Base-by-base conservation (phyloP, 1,140 invertebrate genomes). In the Trichomalopsis sarcophagae region DNA sequence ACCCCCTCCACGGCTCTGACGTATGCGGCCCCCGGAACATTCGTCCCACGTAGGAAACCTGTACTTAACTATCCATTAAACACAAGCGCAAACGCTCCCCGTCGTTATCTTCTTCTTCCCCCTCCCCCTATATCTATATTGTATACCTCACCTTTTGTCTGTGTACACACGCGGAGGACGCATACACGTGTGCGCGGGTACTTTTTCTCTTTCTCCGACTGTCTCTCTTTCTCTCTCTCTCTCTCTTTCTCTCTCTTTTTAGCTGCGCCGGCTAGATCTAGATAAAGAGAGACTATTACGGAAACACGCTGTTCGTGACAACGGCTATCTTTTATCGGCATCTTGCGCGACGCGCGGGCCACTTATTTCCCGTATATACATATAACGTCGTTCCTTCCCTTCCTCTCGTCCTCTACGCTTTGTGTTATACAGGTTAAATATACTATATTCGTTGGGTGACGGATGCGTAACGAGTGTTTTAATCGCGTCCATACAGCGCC, bases 21-120 rank as follows among this genome's bases (percentile, higher is more conserved):
- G 90, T 89, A 90, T 90, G 90, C 77, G 86, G 80, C 82, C 80
- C 82, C 78, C 62, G 69, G 74, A 86, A 87, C 89, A 91, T 91
- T 91, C 91, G 87, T 86, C 86, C 89, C 91, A 91, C 90, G 91
- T 91, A 91, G 88, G 85, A 89, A 90, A 91, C 87, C 91, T 91
- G 89, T 91, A 91, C 91, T 92, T 91, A 92, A 91, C 91, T 91
- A 91, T 91, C 91, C 90, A 91, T 92, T 92, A 91, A 92, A 92
- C 90, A 91, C 88, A 89, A 90, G 82, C 88, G 75, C 78, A 82
- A 78, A 82, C 44, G 50, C 69, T 69, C 81, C 36, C 77, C n/a
- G 13, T 66, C 27, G 17, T 50, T 21, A 11, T 75, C 23, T 66
- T 13, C 36, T 36, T 75, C 73, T 14, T 14, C 17, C 33, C 73